Conservation (phyloP, 2,113 vertebrate species). For the Boulengeromyrus knoepffleri region DNA sequence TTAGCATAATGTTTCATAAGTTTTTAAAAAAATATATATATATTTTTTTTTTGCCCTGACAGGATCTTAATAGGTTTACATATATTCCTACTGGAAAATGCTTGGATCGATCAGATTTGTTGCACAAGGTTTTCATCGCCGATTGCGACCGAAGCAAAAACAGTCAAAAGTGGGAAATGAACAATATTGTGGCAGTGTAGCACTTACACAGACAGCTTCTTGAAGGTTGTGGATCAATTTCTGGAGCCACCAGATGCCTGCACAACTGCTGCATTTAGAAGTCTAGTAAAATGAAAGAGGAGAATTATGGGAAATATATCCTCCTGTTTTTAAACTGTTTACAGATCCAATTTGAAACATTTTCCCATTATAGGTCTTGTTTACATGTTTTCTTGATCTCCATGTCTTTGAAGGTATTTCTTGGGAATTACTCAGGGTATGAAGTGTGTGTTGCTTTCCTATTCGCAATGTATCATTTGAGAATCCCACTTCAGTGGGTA, state of each 20-base stretch:
- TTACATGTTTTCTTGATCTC: conserved; percentile 65
- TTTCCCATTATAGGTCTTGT: conserved; percentile 43
- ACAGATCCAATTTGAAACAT: neutral
- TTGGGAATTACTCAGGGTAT: conserved; percentile 79
- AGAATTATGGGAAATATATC: conserved; percentile 1
- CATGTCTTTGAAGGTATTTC: conserved; percentile 48
- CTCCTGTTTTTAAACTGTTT: conserved; percentile 5
- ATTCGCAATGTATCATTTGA: neutral
- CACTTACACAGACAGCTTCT: neutral
- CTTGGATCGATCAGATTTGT: conserved; percentile 88
- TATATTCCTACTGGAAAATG: conserved; percentile 80
- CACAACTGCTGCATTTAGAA: conserved; percentile 11
- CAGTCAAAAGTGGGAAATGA: conserved; percentile 96
- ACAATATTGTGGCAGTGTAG: conserved; percentile 92
- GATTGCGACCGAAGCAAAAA: conserved; percentile 82
- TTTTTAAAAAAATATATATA: no score
- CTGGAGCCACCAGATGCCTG: conserved; percentile 7
- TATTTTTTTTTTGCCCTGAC: conserved; percentile 21
- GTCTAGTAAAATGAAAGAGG: neutral
- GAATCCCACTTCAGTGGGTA: neutral
- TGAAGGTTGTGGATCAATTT: neutral
- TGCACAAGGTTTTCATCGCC: conserved; percentile 90
- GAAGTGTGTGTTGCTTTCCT: conserved; percentile 44
- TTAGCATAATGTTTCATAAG: neutral
- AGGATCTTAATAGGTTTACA: conserved; percentile 84